Evolutionary conservation across 1,140 invertebrate species (phyloP).

Genomic region (Drosophila nasuta): DNA sequence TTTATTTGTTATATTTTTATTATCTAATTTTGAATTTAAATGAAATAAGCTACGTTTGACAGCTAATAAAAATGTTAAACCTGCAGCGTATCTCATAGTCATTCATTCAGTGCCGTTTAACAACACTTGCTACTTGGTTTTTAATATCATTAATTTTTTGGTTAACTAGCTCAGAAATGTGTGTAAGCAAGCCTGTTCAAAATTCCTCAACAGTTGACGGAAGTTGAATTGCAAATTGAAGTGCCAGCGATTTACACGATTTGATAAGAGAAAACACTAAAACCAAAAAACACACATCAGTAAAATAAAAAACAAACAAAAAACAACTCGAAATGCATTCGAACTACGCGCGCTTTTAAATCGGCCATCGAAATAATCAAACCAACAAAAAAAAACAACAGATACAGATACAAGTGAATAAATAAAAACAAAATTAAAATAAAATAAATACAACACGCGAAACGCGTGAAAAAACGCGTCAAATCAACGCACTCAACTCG

Average conservation of each 20-base stretch:
- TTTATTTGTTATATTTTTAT: neutral
- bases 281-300: neutral
- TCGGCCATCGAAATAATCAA: conserved; percentile 51
- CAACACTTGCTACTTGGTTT: conserved; percentile 8
- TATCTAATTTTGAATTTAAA: neutral
- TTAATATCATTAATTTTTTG: conserved; percentile 24
- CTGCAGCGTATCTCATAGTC: neutral
- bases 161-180: conserved; percentile 58
- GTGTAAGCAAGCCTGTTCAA: conserved; percentile 45
- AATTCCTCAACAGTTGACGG: conserved; percentile 75
- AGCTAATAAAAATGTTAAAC: too few species aligned
- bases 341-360: conserved; percentile 47
- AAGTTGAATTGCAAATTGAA: conserved; percentile 81
- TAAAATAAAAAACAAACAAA: conserved; percentile 26
- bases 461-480: conserved; percentile 37
- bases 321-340: conserved; percentile 64
- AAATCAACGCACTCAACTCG: conserved; percentile 30
- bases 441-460: conserved; percentile 29
- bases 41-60: too few species aligned
- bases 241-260: conserved; percentile 62
- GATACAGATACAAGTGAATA: conserved; percentile 22
- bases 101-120: neutral
- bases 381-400: conserved; percentile 26
- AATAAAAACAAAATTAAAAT: conserved; percentile 12
- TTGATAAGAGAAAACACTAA: conserved; percentile 37